These are phyloP conservation scores for Dinomys branickii DNA, from an alignment of 2,113 vertebrate species.

Conservation along the genomic window DNA sequence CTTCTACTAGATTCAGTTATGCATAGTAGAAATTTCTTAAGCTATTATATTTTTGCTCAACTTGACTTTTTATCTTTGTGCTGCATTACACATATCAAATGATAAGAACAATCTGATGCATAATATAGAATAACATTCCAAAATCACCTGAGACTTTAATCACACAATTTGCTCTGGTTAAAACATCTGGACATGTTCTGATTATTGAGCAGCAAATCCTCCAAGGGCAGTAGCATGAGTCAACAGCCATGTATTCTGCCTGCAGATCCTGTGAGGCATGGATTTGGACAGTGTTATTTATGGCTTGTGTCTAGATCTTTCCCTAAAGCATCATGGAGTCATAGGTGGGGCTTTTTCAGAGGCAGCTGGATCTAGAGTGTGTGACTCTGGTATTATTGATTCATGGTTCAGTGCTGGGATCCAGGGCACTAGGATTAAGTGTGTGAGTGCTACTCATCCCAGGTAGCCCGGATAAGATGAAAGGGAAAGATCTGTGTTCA, in stretches of 20 bases:
- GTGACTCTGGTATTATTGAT: neutral
- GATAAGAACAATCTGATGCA: neutral
- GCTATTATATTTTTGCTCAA: neutral
- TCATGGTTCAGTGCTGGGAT: neutral
- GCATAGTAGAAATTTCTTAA: neutral
- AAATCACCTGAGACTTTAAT: conserved; percentile 8
- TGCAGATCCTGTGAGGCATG: neutral
- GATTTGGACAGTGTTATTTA: neutral
- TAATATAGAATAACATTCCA: neutral
- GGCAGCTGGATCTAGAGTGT: neutral
- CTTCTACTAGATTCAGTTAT: neutral
- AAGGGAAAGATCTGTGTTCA: neutral
- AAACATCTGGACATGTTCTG: neutral
- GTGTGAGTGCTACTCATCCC: neutral
- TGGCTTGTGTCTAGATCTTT: neutral
- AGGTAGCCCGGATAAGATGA: neutral
- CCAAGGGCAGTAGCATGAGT: neutral
- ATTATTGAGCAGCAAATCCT: neutral
- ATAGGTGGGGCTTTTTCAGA: neutral
- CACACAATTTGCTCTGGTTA: neutral
- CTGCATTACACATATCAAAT: neutral
- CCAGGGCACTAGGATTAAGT: neutral
- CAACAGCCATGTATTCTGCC: neutral
- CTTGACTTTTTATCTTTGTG: neutral
- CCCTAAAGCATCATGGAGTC: neutral